Percentiles rank a stretch among this genome's conserved stretches.
These are phyloP conservation scores for Alces alces DNA, from an alignment of 2,113 vertebrate genomes.

Conservation along the genomic window DNA sequence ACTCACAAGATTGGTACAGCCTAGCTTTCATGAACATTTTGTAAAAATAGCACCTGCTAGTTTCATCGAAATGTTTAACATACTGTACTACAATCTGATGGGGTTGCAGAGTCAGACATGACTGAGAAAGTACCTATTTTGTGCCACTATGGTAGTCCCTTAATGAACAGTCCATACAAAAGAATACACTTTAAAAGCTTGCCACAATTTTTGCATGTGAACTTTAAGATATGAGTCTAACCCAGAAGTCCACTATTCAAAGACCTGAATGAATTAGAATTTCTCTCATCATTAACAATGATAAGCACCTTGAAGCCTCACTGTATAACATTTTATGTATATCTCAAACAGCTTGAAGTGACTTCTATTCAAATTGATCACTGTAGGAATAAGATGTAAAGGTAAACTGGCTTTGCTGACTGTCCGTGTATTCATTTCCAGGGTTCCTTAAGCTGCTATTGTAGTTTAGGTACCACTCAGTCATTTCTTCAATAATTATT, in stretches of 20 bases:
- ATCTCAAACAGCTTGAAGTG: not conserved
- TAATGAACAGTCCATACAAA: not conserved
- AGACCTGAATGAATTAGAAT: not conserved
- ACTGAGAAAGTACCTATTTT: not conserved
- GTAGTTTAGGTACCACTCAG: not conserved
- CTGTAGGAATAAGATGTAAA: not conserved
- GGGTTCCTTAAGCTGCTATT: not conserved
- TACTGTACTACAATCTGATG: not conserved
- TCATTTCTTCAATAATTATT: conserved; percentile 30
- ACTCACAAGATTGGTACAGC: not conserved
- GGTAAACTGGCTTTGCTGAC: not conserved
- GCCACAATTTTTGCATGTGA: not conserved
- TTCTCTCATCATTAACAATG: not conserved
- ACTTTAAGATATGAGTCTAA: not conserved
- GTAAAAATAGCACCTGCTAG: not conserved
- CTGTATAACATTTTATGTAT: not conserved
- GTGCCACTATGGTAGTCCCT: not conserved
- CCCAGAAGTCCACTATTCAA: not conserved
- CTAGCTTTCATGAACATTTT: not conserved
- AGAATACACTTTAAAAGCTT: conserved; percentile 1
- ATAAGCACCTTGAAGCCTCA: not conserved
- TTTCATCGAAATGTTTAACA: not conserved
- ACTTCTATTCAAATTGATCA: not conserved
- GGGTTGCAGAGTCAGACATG: not conserved
- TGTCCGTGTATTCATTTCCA: not conserved